These are phyloP conservation scores for Eristalinus sepulchralis DNA, from an alignment of 2,888 invertebrate species.

Conservation along the genomic window DNA sequence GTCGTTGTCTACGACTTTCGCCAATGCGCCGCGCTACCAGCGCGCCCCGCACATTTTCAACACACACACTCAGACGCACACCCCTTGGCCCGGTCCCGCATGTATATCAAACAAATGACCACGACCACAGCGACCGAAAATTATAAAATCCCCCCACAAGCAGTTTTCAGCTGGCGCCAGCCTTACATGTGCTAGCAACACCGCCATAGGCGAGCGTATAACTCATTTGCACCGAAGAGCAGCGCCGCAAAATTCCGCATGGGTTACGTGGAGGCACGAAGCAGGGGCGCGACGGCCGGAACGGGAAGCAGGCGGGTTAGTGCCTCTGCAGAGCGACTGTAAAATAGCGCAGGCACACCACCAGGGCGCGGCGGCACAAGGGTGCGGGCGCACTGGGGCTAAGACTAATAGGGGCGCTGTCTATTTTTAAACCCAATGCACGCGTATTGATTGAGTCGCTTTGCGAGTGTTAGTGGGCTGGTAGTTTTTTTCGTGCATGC, in stretches of 20 bases:
- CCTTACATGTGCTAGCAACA: constrained; percentile 5
- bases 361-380: constrained; percentile 38
- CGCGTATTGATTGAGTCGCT: constrained; percentile 62
- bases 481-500: constrained; percentile 57
- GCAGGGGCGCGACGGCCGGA: not conserved
- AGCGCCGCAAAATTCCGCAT: constrained; percentile 59
- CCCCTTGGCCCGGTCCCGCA: too few relatives aligned
- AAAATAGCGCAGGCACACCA: not conserved
- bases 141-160: constrained; percentile 40
- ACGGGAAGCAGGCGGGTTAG: not conserved
- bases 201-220: constrained; percentile 31
- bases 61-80: constrained; percentile 1
- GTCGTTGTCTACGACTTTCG: not conserved
- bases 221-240: constrained; percentile 51
- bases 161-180: constrained; percentile 59
- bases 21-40: not conserved
- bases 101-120: constrained; percentile 41
- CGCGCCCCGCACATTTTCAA: not conserved
- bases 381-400: constrained; percentile 54
- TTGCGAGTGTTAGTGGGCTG: constrained; percentile 40
- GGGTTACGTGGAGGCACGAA: constrained; percentile 32
- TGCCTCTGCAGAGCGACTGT: constrained; percentile 12
- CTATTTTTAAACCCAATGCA: constrained; percentile 70
- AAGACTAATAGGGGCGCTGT: constrained; percentile 65
- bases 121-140: constrained; percentile 45